Conservation (phyloP, 2,797 vertebrate species). For the Brotula barbata region DNA sequence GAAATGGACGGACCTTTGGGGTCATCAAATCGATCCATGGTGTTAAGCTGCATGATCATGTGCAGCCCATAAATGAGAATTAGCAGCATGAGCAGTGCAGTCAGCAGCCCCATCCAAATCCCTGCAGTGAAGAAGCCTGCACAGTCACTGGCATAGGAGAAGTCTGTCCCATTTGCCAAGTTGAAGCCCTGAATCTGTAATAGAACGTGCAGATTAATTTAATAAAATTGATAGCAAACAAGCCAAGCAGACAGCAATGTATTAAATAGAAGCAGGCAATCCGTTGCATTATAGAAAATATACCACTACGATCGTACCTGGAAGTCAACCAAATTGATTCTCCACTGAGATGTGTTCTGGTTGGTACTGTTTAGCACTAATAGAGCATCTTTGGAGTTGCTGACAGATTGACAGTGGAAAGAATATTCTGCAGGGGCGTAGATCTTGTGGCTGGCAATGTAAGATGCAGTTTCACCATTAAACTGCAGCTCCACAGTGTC, state of each 20-base stretch:
- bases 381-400: conserved; percentile 62
- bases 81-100: conserved; percentile 81
- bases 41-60: conserved; percentile 90
- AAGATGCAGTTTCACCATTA: conserved; percentile 37
- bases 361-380: conserved; percentile 54
- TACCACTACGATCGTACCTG: conserved; percentile 77
- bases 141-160: conserved; percentile 90
- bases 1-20: conserved; percentile 87
- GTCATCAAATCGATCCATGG: conserved; percentile 93
- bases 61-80: conserved; percentile 89
- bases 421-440: conserved; percentile 85
- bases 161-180: conserved; percentile 73
- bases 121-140: conserved; percentile 87
- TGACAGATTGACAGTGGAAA: conserved; percentile 83
- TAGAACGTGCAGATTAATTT: neutral
- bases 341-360: conserved; percentile 63
- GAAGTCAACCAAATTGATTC: conserved; percentile 81
- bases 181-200: conserved; percentile 87
- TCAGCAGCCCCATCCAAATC: conserved; percentile 92
- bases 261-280: neutral
- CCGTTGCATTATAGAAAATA: neutral
- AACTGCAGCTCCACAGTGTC: conserved; percentile 75
- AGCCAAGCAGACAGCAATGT: neutral
- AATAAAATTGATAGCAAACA: neutral
- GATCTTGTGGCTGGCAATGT: conserved; percentile 72